Evolutionary conservation across 2,888 invertebrate species (phyloP).

Genomic region (Caenorhabditis japonica): DNA sequence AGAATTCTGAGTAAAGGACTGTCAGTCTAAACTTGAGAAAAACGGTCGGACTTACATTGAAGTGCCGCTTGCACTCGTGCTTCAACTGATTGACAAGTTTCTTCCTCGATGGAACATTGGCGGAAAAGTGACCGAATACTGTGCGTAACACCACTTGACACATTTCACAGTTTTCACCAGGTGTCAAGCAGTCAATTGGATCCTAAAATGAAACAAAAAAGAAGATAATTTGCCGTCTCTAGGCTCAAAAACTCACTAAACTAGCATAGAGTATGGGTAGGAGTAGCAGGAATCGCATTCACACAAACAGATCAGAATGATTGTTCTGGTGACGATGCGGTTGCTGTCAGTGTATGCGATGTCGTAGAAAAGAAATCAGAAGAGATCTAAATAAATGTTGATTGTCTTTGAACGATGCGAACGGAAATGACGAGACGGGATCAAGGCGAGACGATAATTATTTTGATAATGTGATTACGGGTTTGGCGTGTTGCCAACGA

Average conservation of each 20-base stretch:
- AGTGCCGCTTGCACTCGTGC: conserved; percentile 72
- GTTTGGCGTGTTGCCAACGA: conserved; percentile 7
- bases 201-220: conserved; percentile 16
- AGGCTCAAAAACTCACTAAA: conserved; percentile 12
- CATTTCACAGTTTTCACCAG: conserved; percentile 61
- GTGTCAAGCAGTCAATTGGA: conserved; percentile 42
- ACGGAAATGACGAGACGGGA: conserved; percentile 32
- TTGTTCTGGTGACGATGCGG: too few relatives aligned
- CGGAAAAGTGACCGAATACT: conserved; percentile 64
- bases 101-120: conserved; percentile 54
- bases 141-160: conserved; percentile 65
- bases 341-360: too few relatives aligned
- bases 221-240: too few relatives aligned
- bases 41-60: conserved; percentile 64
- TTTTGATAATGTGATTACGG: neutral
- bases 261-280: conserved; percentile 21
- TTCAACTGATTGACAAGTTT: conserved; percentile 64
- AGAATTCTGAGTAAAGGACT: too few relatives aligned
- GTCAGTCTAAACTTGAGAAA: too few relatives aligned
- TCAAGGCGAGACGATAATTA: neutral
- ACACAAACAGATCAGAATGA: conserved; percentile 21
- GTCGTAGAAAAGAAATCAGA: neutral
- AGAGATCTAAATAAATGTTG: neutral
- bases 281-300: conserved; percentile 29
- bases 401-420: conserved; percentile 17